A percentile compares a stretch with the other conserved stretches of the same genome.
These are phyloP conservation scores for Rhabdomys dilectus DNA, from an alignment of 2,113 vertebrate species.

Conservation along the genomic window DNA sequence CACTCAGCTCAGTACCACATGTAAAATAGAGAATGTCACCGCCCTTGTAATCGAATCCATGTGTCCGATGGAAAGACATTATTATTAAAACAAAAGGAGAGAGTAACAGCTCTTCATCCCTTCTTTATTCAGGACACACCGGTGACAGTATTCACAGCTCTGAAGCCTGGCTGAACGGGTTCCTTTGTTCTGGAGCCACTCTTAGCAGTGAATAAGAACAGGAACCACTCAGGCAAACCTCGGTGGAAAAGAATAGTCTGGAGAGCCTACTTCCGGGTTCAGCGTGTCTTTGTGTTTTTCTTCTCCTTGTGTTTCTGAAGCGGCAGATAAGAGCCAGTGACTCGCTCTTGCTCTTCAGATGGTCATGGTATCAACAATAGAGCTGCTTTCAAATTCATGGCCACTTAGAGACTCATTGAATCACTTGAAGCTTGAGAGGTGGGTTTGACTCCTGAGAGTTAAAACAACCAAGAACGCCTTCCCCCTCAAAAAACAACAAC, in stretches of 20 bases:
- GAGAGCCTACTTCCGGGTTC: constrained; percentile 1
- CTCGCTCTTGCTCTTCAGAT: not conserved
- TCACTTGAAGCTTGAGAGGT: constrained; percentile 19
- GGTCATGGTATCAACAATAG: not conserved
- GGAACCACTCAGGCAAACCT: not conserved
- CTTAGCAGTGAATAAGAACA: not conserved
- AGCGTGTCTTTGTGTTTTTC: not conserved
- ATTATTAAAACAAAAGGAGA: constrained; percentile 50
- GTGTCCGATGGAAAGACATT: not conserved
- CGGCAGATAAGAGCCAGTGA: not conserved
- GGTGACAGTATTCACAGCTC: not conserved
- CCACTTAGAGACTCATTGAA: not conserved
- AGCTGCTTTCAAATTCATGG: constrained; percentile 1
- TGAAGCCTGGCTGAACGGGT: not conserved
- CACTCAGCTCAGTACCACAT: not conserved
- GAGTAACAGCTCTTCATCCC: not conserved
- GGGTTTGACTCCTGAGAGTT: not conserved
- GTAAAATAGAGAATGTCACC: constrained; percentile 55
- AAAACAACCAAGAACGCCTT: not conserved
- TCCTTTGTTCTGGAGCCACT: constrained; percentile 53
- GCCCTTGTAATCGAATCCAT: constrained; percentile 30
- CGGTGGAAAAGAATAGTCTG: not conserved
- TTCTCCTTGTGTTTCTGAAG: constrained; percentile 24
- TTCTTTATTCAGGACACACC: constrained; percentile 44
- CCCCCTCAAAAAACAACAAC: too few relatives aligned